Evolutionary conservation across 2,888 invertebrate genomes (phyloP).

Genomic region (Eumacrocentrus americanus): DNA sequence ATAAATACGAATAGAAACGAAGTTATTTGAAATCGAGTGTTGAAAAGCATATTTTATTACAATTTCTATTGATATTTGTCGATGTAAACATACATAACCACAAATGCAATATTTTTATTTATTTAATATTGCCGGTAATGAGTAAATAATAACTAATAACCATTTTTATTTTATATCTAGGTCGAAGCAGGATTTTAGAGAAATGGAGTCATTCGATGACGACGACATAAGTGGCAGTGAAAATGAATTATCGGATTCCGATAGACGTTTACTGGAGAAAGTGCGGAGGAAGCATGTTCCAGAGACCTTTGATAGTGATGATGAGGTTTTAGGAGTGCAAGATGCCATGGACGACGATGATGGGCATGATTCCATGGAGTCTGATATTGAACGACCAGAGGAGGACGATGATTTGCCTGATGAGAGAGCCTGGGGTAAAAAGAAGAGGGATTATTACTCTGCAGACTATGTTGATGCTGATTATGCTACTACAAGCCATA

Average conservation of each 20-base stretch:
- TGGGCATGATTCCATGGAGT: constrained; percentile 63
- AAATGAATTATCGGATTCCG: constrained; percentile 72
- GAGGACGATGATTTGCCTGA: constrained; percentile 76
- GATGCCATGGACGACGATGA: constrained; percentile 61
- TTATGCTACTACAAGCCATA: constrained; percentile 69
- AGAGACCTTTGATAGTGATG: constrained; percentile 65
- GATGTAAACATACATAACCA: too few relatives aligned
- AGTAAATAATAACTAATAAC: too few relatives aligned
- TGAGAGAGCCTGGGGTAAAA: constrained; percentile 87
- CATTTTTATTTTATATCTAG: constrained; percentile 11
- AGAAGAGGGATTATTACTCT: constrained; percentile 78
- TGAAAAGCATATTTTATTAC: too few relatives aligned
- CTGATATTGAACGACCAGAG: constrained; percentile 76
- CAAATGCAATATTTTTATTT: too few relatives aligned
- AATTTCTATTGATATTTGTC: too few relatives aligned
- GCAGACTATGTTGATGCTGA: constrained; percentile 91
- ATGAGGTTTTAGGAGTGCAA: constrained; percentile 70
- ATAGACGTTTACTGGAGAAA: constrained; percentile 69
- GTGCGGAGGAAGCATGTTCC: constrained; percentile 64
- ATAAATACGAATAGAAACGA: too few relatives aligned
- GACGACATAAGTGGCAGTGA: constrained; percentile 76
- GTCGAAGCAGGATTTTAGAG: constrained; percentile 21
- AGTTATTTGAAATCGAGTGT: too few relatives aligned
- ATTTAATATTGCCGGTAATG: neutral
- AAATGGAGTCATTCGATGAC: constrained; percentile 61